Base-by-base conservation (phyloP, 1,140 invertebrate species). In the Matsumurasca onukii region DNA sequence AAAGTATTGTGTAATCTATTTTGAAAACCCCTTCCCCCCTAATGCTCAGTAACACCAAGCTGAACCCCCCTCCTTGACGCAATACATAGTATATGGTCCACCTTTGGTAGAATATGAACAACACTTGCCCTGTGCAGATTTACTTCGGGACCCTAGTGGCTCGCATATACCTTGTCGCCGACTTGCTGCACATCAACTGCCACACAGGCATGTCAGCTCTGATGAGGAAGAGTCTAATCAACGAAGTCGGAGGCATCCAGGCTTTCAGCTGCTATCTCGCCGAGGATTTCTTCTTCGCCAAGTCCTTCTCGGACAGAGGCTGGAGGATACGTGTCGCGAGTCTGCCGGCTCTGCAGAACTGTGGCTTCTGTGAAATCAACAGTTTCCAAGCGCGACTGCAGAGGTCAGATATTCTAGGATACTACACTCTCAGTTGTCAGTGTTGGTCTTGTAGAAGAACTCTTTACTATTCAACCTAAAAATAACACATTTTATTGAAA, bases 121-220 rank as follows among this genome's bases (percentile, higher is more conserved):
- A n/a, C n/a, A n/a, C n/a, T n/a, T n/a, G n/a, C n/a, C n/a, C n/a
- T n/a, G n/a, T n/a, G 73, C 73, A 93, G 86, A 93, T 99, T 31
- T 99, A 94, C 81, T 99, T 99, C 82, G 98, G 98, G 17, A 98
- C 97, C 2, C 90, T 93, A 65, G 97, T 98, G 80, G 96, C 97
- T 30, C 85, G 98, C 30, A 94, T 99, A 79, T 99, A 99, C 76
- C 83, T 99, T 34, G 87, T 89, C 5, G 95, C 97, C 1, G 95
- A 99, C 81, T 86, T 94, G 3, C 79, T 98, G 0, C 85, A 92
- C 57, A 91, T 99, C 72, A 98, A 99, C 81, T 99, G 97, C 79
- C 94, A 98, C 72, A 99, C 98, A 0, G 98, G 98, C 15, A 99
- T 99, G 98, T 99, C 97, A 2, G 94, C 95, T 59, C 79, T 99